Evolutionary conservation across 2,797 vertebrate species (phyloP).

Genomic region (Artibeus jamaicensis): DNA sequence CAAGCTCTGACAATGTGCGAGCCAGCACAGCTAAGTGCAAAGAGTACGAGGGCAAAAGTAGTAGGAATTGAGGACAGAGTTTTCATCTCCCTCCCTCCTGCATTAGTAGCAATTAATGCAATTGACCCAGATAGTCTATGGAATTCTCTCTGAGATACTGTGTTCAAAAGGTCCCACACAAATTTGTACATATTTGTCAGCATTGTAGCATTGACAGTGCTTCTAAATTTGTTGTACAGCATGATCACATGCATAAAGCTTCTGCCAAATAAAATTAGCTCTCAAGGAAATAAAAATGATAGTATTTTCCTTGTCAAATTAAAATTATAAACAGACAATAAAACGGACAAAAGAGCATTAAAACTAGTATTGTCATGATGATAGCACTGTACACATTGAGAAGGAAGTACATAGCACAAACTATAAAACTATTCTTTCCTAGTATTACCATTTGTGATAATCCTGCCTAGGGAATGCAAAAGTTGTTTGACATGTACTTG

Average conservation of each 20-base stretch:
- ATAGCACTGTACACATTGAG: background rate
- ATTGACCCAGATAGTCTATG: background rate
- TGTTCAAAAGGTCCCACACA: background rate
- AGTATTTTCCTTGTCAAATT: conserved; percentile 4
- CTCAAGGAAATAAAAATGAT: background rate
- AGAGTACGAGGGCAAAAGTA: background rate
- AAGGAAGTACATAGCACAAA: background rate
- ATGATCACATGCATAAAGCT: background rate
- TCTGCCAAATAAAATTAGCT: background rate
- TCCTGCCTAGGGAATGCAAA: background rate
- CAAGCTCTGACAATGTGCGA: background rate
- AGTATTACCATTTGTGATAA: background rate
- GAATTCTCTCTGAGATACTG: background rate
- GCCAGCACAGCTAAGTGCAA: background rate
- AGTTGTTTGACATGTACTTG: background rate
- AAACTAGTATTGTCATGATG: background rate
- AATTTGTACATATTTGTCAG: background rate
- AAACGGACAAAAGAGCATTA: background rate
- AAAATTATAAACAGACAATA: background rate
- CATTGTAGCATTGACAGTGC: background rate
- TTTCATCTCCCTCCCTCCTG: too few relatives aligned
- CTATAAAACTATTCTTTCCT: background rate
- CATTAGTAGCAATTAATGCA: background rate
- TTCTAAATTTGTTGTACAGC: background rate
- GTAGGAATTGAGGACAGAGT: background rate